Percentiles rank a stretch among this genome's conserved stretches.
phyloP scores from a whole-genome alignment of 2,797 vertebrate species.

The Acestrorhynchus altus region DNA sequence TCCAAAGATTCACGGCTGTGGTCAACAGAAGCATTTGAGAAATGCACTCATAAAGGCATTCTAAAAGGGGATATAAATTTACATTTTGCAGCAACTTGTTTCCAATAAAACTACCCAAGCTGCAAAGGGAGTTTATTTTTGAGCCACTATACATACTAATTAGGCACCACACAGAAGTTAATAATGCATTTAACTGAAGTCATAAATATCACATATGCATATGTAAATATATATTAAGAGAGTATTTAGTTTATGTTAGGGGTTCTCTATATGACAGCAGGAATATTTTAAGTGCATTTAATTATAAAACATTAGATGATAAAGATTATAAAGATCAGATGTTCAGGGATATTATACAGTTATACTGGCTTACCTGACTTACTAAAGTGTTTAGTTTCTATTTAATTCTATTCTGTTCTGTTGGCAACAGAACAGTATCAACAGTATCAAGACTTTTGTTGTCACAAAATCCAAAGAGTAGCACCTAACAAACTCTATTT shows the following conservation, averaged over 20 bases:
- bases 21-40: slow-evolving; percentile 52
- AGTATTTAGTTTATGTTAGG: background rate
- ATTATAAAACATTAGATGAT: no score
- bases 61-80: slow-evolving; percentile 52
- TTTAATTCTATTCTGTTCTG: background rate
- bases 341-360: no score
- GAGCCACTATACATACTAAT: slow-evolving; percentile 4
- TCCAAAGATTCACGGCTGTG: slow-evolving; percentile 48
- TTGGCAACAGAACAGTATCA: background rate
- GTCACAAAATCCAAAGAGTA: background rate
- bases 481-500: background rate
- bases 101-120: slow-evolving; percentile 63
- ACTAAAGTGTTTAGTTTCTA: no score
- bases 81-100: slow-evolving; percentile 61
- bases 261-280: background rate
- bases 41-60: slow-evolving; percentile 61
- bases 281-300: no score
- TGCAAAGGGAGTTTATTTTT: slow-evolving; percentile 38
- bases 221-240: background rate
- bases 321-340: no score
- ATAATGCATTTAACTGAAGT: slow-evolving; percentile 53
- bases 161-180: slow-evolving; percentile 53
- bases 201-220: slow-evolving; percentile 2
- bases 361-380: no score
- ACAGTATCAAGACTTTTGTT: no score